These are phyloP conservation scores for Mustela lutreola DNA, from an alignment of 2,113 vertebrate species.

Conservation along the genomic window DNA sequence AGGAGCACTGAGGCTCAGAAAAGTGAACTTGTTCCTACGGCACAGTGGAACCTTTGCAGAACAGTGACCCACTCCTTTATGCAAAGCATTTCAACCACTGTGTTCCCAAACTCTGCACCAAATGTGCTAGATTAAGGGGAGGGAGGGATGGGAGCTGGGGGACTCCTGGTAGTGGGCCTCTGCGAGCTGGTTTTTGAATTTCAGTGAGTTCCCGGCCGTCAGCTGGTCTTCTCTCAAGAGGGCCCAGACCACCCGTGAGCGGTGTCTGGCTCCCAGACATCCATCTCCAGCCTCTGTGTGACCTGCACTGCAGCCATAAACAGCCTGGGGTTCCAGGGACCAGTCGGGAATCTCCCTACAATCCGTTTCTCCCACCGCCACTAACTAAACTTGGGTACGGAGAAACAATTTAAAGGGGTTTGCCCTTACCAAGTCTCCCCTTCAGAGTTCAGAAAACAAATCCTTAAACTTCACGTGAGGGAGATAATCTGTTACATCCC, in stretches of 20 bases:
- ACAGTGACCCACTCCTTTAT: not conserved
- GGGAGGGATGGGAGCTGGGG: not conserved
- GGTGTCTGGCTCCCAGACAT: not conserved
- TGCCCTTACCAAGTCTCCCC: not conserved
- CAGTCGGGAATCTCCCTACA: not conserved
- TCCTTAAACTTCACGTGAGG: not conserved
- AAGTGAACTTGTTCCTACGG: not conserved
- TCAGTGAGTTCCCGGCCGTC: not conserved
- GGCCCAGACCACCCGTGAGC: not conserved
- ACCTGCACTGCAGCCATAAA: not conserved
- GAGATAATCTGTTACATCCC: not conserved
- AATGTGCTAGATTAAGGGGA: not conserved
- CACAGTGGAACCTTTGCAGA: not conserved
- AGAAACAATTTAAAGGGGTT: not conserved
- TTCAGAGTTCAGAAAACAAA: not conserved
- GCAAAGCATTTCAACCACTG: not conserved
- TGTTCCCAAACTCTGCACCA: not conserved
- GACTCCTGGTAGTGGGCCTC: not conserved
- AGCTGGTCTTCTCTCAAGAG: not conserved
- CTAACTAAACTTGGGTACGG: not conserved
- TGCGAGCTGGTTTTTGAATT: not conserved
- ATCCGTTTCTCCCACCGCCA: not conserved
- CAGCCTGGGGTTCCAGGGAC: conserved; percentile 34
- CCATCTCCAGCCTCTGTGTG: not conserved
- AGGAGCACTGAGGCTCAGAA: too few species aligned